Base-by-base conservation (phyloP, 2,888 invertebrate species). In the Palloptera scutellata region DNA sequence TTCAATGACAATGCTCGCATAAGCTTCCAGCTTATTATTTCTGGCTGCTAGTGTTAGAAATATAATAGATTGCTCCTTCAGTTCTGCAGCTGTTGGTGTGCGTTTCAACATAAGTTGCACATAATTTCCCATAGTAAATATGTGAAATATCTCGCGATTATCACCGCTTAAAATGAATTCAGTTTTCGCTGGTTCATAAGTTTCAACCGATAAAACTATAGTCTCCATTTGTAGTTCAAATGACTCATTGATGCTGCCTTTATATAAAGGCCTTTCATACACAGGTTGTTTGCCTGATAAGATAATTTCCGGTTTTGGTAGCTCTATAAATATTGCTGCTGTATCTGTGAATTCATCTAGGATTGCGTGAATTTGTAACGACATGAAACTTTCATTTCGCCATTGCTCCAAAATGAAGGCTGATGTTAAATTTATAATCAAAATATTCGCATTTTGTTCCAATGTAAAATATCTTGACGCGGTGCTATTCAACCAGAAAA, bases 231-330 rank as follows among this genome's bases (percentile, higher is more conserved):
- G 41, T 48, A 76, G 59, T 5, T 60, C 61, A 61, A 70, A 59
- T 42, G 65, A 62, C 45, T 66, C 67, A n/a, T 68, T 73, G 0
- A 76, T 12, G 13, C 62, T 64, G 9, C 75, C 76, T 19, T 67
- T 54, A 60, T 77, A 78, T 1, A 73, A 19, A 1, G 72, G 61
- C 57, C 74, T 67, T 41, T 75, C 73, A 67, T 77, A 77, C 42
- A 72, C 64, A 40, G 71, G 72, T 19, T 62, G 55, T 10, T 10
- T 2, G 13, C 70, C 61, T 58, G 61, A 1, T 61, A 13, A 17
- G 30, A 11, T 9, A 2, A 40, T 40, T 64, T 51, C 48, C 17
- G 19, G 20, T 48, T 55, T 52, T 19, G 71, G 73, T 41, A 72
- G 52, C 57, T 68, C 61, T 13, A 73, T 57, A 15, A 76, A 55